Conservation (phyloP, 2,113 vertebrate species). For the Vicugna pacos region DNA sequence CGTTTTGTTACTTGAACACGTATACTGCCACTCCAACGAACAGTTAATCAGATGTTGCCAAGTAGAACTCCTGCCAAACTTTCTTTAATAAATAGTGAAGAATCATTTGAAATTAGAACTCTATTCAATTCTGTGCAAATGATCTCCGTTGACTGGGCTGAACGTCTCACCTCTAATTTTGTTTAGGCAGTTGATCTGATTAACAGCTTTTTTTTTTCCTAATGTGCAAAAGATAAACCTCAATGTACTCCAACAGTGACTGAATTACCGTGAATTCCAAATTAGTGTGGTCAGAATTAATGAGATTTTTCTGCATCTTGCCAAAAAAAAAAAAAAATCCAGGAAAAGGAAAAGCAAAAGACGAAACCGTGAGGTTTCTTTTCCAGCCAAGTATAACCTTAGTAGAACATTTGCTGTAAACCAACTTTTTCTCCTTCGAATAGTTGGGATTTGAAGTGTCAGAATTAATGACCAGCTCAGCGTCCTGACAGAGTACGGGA, state of each 20-base stretch:
- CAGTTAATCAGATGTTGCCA: slow-evolving; percentile 33
- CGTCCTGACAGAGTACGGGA: not conserved
- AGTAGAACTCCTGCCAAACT: slow-evolving; percentile 43
- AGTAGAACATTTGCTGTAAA: not conserved
- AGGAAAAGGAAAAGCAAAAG: not conserved
- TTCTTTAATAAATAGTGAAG: slow-evolving; percentile 59
- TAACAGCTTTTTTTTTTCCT: not conserved
- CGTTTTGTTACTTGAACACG: not conserved
- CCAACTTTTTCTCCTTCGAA: not conserved
- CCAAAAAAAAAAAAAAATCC: not conserved
- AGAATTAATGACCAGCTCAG: not conserved
- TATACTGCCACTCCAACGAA: not conserved
- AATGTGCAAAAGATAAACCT: slow-evolving; percentile 39
- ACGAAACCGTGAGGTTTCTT: not conserved
- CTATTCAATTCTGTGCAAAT: slow-evolving; percentile 25
- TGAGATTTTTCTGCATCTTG: slow-evolving; percentile 34
- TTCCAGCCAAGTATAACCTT: not conserved
- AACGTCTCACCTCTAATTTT: slow-evolving; percentile 52
- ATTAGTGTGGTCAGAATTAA: slow-evolving; percentile 39
- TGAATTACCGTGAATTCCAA: slow-evolving; percentile 45
- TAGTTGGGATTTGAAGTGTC: not conserved
- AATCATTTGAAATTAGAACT: slow-evolving; percentile 55
- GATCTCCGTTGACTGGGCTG: not conserved
- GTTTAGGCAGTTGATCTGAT: slow-evolving; percentile 41
- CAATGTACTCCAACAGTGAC: not conserved